These are phyloP conservation scores for Sinocyclocheilus anophthalmus DNA, from an alignment of 2,113 vertebrate species.

Conservation along the genomic window DNA sequence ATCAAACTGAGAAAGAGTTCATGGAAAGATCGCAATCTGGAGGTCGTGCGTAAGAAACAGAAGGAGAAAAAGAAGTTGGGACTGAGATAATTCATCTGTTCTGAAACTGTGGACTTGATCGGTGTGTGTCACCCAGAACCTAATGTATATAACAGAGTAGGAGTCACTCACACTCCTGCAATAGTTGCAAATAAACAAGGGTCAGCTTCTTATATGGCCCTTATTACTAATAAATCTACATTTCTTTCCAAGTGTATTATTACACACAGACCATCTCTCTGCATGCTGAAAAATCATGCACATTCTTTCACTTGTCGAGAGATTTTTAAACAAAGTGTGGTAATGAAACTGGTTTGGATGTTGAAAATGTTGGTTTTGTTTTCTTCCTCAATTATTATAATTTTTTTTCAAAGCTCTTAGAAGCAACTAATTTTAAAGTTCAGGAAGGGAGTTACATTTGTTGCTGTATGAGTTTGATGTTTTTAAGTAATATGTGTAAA, in stretches of 20 bases:
- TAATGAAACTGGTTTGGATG: neutral
- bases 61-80: constrained; percentile 94
- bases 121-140: neutral
- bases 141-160: neutral
- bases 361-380: neutral
- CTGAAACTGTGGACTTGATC: neutral
- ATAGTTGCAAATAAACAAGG: neutral
- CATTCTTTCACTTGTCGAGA: neutral
- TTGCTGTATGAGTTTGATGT: neutral
- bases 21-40: constrained; percentile 92
- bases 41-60: constrained; percentile 90
- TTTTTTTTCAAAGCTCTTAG: neutral
- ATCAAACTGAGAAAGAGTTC: constrained; percentile 93
- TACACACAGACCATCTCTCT: constrained; percentile 18
- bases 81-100: constrained; percentile 78
- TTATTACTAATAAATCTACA: neutral
- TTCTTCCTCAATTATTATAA: neutral
- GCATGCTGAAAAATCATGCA: neutral
- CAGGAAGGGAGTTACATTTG: neutral
- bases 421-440: neutral
- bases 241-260: neutral
- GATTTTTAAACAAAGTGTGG: neutral
- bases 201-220: neutral
- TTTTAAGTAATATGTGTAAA: constrained; percentile 3
- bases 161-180: neutral